Evolutionary conservation across 2,797 vertebrate species (phyloP), one percentile per base, ranked within the genome.

Genomic region (Argentina silus): DNA sequence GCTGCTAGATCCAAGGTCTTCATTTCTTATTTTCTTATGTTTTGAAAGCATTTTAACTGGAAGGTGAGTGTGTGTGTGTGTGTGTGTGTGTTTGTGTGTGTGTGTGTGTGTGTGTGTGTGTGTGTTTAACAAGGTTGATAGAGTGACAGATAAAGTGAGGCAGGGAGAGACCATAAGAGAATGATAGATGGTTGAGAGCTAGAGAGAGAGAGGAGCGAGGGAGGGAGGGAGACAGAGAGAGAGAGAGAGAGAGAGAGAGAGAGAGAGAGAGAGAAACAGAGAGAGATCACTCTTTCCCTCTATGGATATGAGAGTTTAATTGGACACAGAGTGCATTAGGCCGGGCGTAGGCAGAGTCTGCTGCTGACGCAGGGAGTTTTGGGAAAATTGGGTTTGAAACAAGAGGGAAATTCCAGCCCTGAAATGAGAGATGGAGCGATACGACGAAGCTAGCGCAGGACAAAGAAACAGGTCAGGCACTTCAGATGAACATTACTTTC

Each of bases 341-440:
- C 75, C 62, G 72, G 81, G 73, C 11, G 51, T 75, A 81, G 62
- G 77, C 74, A 67, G 72, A 60, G 78, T 6, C 36, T 2, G 64
- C 64, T 50, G 90, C 91, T 93, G 90, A 93, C 71, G 60, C 75
- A 79, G 61, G 82, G 70, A 85, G 77, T 90, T 90, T 90, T 44
- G 73, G 67, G 78, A 88, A 87, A 91, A 90, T 84, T 81, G 83
- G 81, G 83, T 90, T 88, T 90, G 86, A 91, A 92, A 90, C 87
- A 88, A 87, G 80, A 81, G 83, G 83, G 78, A 86, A 73, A 84
- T 82, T 80, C 88, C 75, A 77, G 69, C 8, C 10, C 78, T 81
- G 84, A 91, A 90, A 91, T 89, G 87, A 91, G 79, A 90, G 87
- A 91, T 90, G 80, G 75, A 85, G 75, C 50, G 83, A 90, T 87